phyloP scores from a whole-genome alignment of 1,140 invertebrate genomes.

The Temnothorax curvispinosus region DNA sequence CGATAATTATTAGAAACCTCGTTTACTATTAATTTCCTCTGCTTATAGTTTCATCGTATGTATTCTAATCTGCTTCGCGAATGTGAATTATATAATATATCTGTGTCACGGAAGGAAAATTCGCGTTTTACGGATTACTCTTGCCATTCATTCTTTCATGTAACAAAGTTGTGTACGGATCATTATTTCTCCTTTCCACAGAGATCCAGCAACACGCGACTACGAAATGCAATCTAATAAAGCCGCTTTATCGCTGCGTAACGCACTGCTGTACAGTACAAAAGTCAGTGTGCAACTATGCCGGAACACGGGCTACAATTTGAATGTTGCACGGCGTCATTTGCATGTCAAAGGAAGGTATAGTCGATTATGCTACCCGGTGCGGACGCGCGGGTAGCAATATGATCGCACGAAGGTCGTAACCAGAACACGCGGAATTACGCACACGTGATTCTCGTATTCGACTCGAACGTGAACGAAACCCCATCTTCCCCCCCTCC shows the following conservation, averaged over 20 bases:
- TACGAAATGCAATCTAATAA: constrained; percentile 37
- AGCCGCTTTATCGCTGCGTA: constrained; percentile 40
- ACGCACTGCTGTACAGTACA: constrained; percentile 7
- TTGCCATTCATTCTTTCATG: background rate
- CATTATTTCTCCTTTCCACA: constrained; percentile 30
- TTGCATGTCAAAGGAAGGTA: constrained; percentile 54
- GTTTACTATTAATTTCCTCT: background rate
- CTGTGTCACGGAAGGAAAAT: background rate
- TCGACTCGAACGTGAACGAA: background rate
- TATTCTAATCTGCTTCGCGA: background rate
- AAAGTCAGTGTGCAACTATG: constrained; percentile 34
- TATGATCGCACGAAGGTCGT: constrained; percentile 22
- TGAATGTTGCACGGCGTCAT: constrained; percentile 36
- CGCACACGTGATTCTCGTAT: constrained; percentile 41
- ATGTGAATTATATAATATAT: background rate
- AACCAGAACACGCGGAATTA: constrained; percentile 48
- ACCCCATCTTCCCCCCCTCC: too few species aligned
- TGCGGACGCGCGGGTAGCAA: constrained; percentile 34
- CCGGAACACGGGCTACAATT: constrained; percentile 39
- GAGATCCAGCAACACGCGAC: background rate
- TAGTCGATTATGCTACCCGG: constrained; percentile 33
- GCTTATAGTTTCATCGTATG: background rate
- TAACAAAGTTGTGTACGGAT: background rate
- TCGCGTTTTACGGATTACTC: background rate
- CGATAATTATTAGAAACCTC: background rate